These are phyloP conservation scores for Aulostomus chinensis DNA, from an alignment of 2,797 vertebrate genomes.

Conservation along the genomic window DNA sequence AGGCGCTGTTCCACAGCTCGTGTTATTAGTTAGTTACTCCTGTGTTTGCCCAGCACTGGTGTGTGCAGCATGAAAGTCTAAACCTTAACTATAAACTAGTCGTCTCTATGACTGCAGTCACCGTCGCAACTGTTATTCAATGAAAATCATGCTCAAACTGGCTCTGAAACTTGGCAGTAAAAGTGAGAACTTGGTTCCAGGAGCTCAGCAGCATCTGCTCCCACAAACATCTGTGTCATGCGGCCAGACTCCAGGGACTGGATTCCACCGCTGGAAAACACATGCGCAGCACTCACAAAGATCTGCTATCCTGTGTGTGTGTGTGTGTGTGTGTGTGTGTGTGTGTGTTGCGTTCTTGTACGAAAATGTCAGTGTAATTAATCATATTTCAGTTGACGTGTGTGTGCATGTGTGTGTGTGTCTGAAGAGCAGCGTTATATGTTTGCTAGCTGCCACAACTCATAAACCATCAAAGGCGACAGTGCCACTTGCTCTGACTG, in stretches of 20 bases:
- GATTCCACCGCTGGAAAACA: conserved; percentile 61
- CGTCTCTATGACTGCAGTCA: conserved; percentile 1
- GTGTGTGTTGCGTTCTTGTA: conserved; percentile 16
- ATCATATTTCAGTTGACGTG: conserved; percentile 20
- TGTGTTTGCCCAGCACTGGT: too few species aligned
- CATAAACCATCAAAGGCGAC: conserved; percentile 56
- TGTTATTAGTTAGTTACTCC: too few species aligned
- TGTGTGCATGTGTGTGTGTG: not conserved
- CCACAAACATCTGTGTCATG: conserved; percentile 64
- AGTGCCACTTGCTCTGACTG: conserved; percentile 68
- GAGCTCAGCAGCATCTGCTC: conserved; percentile 55
- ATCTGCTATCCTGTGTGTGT: conserved; percentile 29
- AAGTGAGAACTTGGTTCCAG: conserved; percentile 16
- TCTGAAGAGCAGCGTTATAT: conserved; percentile 15
- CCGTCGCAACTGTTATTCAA: not conserved
- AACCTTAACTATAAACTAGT: not conserved
- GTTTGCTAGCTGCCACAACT: conserved; percentile 38
- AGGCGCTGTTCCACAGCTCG: too few species aligned
- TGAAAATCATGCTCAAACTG: conserved; percentile 12
- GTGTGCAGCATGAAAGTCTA: too few species aligned
- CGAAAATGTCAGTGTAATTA: conserved; percentile 20
- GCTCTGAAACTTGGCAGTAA: conserved; percentile 15
- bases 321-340: conserved; percentile 13
- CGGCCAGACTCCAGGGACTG: conserved; percentile 45
- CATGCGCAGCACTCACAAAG: conserved; percentile 45